Evolutionary conservation across 2,888 invertebrate genomes (phyloP), one percentile per base, ranked within the genome.

Genomic region (Tenthredo livida): DNA sequence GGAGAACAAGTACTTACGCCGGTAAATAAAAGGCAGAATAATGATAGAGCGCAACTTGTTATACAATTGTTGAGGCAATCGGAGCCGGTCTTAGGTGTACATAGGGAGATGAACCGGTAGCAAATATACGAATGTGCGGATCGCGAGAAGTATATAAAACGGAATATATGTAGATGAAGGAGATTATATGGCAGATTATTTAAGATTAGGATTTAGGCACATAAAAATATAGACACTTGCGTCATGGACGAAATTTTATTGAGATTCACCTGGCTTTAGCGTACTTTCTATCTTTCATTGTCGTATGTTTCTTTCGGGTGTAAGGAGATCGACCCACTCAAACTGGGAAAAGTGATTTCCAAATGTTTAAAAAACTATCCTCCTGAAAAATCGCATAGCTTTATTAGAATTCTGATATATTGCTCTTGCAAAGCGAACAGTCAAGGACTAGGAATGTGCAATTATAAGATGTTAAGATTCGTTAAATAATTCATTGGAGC

Each of bases 401-500:
- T 54, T 58, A 58, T 54, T 37, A 5, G 6, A 9, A n/a, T 29
- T 17, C 33, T 58, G 78, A n/a, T 33, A 58, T 5, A 54, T 54
- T 10, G 9, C 78, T 54, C 5, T n/a, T 9, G 5, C 10, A 33
- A 33, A n/a, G 17, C 17, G 37, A 58, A 54, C 54, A 54, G 33
- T 77, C 33, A 54, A 78, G 6, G 7, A 78, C 47, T 47, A 47
- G 25, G 21, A 77, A 50, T 54, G 75, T 77, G 50, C 75, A 77
- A 77, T 77, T 78, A 54, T n/a, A 78, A 78, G 50, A 54, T 54
- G 33, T 33, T 37, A n/a, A 17, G 33, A 37, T n/a, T 78, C 37
- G 47, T 78, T 58, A 78, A 78, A 29, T 12, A 54, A n/a, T 25
- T 70, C 15, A n/a, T n/a, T 29, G n/a, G 17, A n/a, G 9, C 2